Base-by-base conservation (phyloP, 2,113 vertebrate species). In the Arvicanthis niloticus region DNA sequence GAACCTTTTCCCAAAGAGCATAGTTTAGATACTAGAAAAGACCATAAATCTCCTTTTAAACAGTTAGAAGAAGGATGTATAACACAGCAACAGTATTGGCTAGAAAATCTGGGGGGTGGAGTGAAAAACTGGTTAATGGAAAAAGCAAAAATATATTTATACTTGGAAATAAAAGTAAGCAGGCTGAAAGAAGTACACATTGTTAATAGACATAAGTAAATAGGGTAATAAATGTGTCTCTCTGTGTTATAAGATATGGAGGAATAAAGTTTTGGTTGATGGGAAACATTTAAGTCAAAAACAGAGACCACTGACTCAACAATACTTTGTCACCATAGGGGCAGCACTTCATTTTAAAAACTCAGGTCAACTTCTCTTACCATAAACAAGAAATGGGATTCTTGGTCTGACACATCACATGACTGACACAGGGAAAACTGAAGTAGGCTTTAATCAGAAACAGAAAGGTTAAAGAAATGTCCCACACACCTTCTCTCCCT, bases 391-490 rank as follows among this genome's bases (percentile, higher is more conserved):
- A 91, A 93, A 81, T 4, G 87, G 31, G 40, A 72, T 91, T 94
- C 48, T 21, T 90, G 40, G 19, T 89, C 84, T 96, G 78, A 82
- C 42, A 84, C 13, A 16, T 72, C 68, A 70, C 29, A 29, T 68
- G 31, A 68, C 21, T 82, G 89, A 84, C 4, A 40, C 80, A 67
- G 17, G 65, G 21, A 87, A 53, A 85, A 96, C 37, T 65, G 45
- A 84, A 8, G 48, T 87, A 29, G 53, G 29, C n/a, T n/a, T 92
- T 73, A 86, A 86, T 16, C 13, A 19, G 26, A 48, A 89, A 78
- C 34, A 60, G 91, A 96, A 94, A 86, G 15, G 17, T 86, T 90
- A 42, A 92, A 86, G 56, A 82, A 89, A 93, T 8, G 73, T 6
- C 93, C 62, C 9, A 77, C 53, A 56, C 5, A 51, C 91, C 29